phyloP scores from a whole-genome alignment of 1,140 invertebrate genomes.

The Leptoteleia sp. region DNA sequence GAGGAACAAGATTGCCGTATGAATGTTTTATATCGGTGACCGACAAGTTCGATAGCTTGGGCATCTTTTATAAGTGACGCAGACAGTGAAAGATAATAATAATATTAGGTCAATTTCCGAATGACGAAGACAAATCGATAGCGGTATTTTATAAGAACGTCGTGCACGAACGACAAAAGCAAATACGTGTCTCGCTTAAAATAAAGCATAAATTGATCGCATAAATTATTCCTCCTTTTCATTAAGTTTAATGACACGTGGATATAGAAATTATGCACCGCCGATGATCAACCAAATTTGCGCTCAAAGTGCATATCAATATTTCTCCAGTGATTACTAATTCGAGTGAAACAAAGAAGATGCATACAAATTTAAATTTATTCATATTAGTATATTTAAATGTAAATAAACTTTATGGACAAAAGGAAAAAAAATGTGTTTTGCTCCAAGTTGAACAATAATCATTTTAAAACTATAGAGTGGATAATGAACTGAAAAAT shows the following conservation, averaged over 20 bases:
- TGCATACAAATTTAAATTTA: too few relatives aligned
- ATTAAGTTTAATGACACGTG: constrained; percentile 30
- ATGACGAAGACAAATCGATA: constrained; percentile 64
- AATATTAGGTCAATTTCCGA: constrained; percentile 65
- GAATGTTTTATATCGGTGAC: constrained; percentile 61
- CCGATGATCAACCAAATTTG: constrained; percentile 1
- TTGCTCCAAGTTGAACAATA: too few relatives aligned
- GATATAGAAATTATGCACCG: background rate
- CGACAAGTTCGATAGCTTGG: constrained; percentile 54
- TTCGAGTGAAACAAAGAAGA: too few relatives aligned
- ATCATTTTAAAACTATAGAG: too few relatives aligned
- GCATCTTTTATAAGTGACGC: constrained; percentile 61
- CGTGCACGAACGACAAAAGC: constrained; percentile 36
- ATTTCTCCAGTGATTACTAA: background rate
- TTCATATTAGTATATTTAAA: too few relatives aligned
- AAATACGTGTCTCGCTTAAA: constrained; percentile 36
- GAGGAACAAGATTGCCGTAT: constrained; percentile 56
- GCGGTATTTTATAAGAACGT: constrained; percentile 42
- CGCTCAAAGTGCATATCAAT: too few relatives aligned
- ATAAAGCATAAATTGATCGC: constrained; percentile 44
- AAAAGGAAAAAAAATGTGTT: too few relatives aligned
- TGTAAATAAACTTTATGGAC: too few relatives aligned
- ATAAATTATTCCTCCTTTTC: constrained; percentile 19
- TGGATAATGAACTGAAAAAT: too few relatives aligned
- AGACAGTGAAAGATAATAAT: constrained; percentile 58